Percentiles rank a stretch among this genome's conserved stretches.
These are phyloP conservation scores for Anorthoa munda DNA, from an alignment of 2,888 invertebrate genomes.

Conservation along the genomic window DNA sequence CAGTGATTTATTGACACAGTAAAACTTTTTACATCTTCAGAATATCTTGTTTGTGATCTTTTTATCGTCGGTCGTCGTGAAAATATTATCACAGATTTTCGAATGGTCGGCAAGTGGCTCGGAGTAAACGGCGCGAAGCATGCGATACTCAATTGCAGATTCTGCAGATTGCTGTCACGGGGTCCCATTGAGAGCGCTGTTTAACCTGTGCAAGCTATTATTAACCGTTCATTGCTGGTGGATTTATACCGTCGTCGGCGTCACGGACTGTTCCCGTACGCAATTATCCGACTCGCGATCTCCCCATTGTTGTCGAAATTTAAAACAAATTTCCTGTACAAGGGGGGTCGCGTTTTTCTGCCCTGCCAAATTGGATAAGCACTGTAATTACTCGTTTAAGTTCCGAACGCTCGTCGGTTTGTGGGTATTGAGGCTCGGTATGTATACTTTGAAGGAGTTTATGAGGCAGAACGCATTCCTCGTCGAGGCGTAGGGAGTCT, in stretches of 20 bases:
- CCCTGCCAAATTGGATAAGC: slow-evolving; percentile 90
- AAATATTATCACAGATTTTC: slow-evolving; percentile 63
- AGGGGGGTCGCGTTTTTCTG: slow-evolving; percentile 90
- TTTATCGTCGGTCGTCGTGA: slow-evolving; percentile 56
- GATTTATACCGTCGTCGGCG: slow-evolving; percentile 84
- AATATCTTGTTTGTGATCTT: slow-evolving; percentile 68
- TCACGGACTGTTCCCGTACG: slow-evolving; percentile 86
- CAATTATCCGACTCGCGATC: slow-evolving; percentile 88
- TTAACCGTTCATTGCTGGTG: slow-evolving; percentile 86
- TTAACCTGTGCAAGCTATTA: slow-evolving; percentile 85
- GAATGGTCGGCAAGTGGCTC: slow-evolving; percentile 60
- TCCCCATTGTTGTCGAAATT: slow-evolving; percentile 91
- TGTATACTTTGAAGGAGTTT: slow-evolving; percentile 79
- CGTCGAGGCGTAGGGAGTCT: slow-evolving; percentile 61
- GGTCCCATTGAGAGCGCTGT: slow-evolving; percentile 81
- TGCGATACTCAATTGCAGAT: slow-evolving; percentile 84
- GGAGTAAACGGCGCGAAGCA: slow-evolving; percentile 77
- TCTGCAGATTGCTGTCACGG: slow-evolving; percentile 80
- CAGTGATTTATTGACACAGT: slow-evolving; percentile 85
- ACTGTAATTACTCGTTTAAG: slow-evolving; percentile 89
- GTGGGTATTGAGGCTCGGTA: slow-evolving; percentile 72
- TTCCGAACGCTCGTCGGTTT: slow-evolving; percentile 82
- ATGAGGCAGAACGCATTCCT: slow-evolving; percentile 80
- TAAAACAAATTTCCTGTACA: slow-evolving; percentile 90
- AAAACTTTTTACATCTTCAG: slow-evolving; percentile 81